Evolutionary conservation across 2,888 invertebrate species (phyloP), one percentile per base, ranked within the genome.

Genomic region (Cataglyphis livida): DNA sequence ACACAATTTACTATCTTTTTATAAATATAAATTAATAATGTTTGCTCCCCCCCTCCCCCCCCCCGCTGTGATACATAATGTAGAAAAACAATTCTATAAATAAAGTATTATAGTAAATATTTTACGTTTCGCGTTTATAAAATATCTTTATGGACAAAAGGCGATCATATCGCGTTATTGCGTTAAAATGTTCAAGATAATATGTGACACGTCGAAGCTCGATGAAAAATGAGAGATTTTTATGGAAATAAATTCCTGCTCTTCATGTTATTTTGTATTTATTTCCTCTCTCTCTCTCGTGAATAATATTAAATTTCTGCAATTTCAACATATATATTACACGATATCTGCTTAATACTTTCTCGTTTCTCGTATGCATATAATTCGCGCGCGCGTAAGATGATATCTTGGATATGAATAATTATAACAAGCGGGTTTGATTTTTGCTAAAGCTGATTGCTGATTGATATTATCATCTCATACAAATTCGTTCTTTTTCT

Each of bases 71-170:
- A 84, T 75, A 81, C 68, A 59, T 81, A 65, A 66, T 64, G 73
- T 71, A 73, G 71, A 85, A 81, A 84, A 76, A 81, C 78, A 65
- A 83, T 83, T 70, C 41, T 51, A 51, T n/a, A 51, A 68, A 71
- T 62, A 61, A 82, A 71, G 57, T 18, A 28, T 74, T 57, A 35
- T 21, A 15, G 32, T 73, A 66, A 51, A 83, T 82, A 70, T 25
- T 21, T 71, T 25, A 62, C 68, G 10, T 76, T 38, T 41, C 59
- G n/a, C 64, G 15, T 81, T 44, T 54, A 54, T 51, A 78, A 83
- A 84, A 85, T 82, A 82, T 78, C 59, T 41, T 70, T 86, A 86
- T 66, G 57, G 35, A 82, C 70, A 78, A 84, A 35, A 79, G 65
- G 44, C 32, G 57, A 73, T 21, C 7, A 32, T 74, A 12, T 21